These are phyloP conservation scores for Deilephila elpenor DNA, from an alignment of 2,888 invertebrate species.

Conservation along the genomic window DNA sequence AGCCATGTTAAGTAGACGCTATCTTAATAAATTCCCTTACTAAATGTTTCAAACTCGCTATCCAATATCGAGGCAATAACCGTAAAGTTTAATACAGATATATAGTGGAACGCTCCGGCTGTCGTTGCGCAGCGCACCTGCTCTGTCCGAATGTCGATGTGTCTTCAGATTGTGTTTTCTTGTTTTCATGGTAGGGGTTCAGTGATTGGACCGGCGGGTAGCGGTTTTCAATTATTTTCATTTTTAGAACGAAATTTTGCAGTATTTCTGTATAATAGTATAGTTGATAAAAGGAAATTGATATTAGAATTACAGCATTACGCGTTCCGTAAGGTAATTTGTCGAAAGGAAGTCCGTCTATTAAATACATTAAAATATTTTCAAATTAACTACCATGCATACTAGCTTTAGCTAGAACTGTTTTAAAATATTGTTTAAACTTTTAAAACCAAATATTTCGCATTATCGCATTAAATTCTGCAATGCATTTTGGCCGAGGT, in stretches of 20 bases:
- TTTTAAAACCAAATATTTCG: no score
- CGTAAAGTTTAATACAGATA: conserved; percentile 32
- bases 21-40: conserved; percentile 38
- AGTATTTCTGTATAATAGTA: background rate
- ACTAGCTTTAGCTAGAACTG: no score
- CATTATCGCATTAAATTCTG: no score
- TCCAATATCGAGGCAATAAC: conserved; percentile 31
- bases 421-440: no score
- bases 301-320: no score
- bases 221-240: conserved; percentile 13
- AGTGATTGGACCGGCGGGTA: conserved; percentile 24
- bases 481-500: no score
- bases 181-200: conserved; percentile 32
- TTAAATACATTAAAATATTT: no score
- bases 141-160: conserved; percentile 64
- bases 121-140: conserved; percentile 57
- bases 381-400: no score
- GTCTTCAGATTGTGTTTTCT: conserved; percentile 43
- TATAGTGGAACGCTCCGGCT: conserved; percentile 27
- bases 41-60: conserved; percentile 39
- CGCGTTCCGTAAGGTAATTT: no score
- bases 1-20: conserved; percentile 12
- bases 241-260: background rate
- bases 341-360: no score
- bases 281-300: background rate